These are phyloP conservation scores for Mionectes macconnelli DNA, from an alignment of 2,113 vertebrate genomes.

Conservation along the genomic window DNA sequence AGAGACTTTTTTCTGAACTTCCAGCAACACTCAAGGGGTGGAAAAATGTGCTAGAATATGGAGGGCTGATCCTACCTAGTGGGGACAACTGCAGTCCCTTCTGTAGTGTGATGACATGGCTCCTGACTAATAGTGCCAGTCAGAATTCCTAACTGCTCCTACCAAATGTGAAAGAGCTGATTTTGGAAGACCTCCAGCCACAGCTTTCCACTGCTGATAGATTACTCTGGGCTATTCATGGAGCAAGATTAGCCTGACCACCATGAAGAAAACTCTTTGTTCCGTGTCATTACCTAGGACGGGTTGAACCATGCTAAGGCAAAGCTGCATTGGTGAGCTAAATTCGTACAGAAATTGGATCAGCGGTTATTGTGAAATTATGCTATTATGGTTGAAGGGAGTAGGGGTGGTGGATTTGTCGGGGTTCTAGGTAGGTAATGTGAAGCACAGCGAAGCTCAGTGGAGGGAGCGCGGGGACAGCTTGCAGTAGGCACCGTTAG, in stretches of 20 bases:
- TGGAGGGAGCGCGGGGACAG: neutral
- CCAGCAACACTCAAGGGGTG: neutral
- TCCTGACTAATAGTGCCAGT: slow-evolving; percentile 69
- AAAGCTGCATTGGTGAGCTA: slow-evolving; percentile 50
- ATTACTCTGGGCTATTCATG: slow-evolving; percentile 75
- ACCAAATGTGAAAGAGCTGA: slow-evolving; percentile 70
- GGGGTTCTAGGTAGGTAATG: slow-evolving; percentile 54
- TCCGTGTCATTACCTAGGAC: slow-evolving; percentile 62
- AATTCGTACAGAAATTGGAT: slow-evolving; percentile 53
- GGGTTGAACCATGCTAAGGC: slow-evolving; percentile 60
- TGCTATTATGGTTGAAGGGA: neutral
- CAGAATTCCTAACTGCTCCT: slow-evolving; percentile 74
- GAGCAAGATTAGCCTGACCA: slow-evolving; percentile 72
- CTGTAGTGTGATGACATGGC: slow-evolving; percentile 24
- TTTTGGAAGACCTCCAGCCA: slow-evolving; percentile 76
- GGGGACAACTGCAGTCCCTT: slow-evolving; percentile 24
- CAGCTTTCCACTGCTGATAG: slow-evolving; percentile 70
- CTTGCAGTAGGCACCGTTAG: neutral
- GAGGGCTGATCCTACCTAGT: slow-evolving; percentile 33
- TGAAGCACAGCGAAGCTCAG: neutral
- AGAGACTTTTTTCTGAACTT: slow-evolving; percentile 41
- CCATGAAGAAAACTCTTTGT: slow-evolving; percentile 72
- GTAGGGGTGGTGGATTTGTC: neutral
- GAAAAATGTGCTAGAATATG: neutral
- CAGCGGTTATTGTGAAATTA: slow-evolving; percentile 40